Percentiles rank a stretch among this genome's conserved stretches.
Evolutionary conservation across 2,113 vertebrate species (phyloP).

Genomic region (Bujurquina vittata): DNA sequence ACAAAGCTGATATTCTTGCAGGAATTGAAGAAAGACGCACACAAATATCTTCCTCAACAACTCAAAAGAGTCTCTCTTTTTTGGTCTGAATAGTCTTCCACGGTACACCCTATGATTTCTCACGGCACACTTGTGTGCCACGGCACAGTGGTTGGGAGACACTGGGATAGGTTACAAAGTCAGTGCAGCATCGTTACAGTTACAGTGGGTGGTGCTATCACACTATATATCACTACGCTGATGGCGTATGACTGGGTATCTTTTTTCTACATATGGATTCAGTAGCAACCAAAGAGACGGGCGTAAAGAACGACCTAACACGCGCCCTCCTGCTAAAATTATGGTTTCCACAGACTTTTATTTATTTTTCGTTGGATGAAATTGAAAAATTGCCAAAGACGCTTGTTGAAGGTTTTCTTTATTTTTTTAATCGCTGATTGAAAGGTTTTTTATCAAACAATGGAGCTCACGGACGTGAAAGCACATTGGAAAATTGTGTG

Average conservation of each 20-base stretch:
- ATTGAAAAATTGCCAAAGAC: rapidly evolving
- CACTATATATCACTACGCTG: conserved; percentile 14
- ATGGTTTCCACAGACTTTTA: neutral
- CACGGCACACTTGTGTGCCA: too few species aligned
- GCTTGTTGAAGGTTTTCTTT: neutral
- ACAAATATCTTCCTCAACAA: too few species aligned
- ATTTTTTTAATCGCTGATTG: neutral
- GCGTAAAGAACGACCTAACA: neutral
- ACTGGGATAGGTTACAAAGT: rapidly evolving
- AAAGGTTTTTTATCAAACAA: conserved; percentile 11
- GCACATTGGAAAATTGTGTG: conserved; percentile 34
- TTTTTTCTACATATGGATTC: conserved; percentile 5
- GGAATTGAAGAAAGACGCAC: too few species aligned
- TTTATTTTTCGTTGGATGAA: neutral
- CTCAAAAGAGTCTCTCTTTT: too few species aligned
- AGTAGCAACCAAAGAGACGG: neutral
- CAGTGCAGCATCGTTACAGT: neutral
- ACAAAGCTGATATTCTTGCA: too few species aligned
- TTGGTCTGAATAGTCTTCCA: too few species aligned
- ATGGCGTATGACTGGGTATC: neutral
- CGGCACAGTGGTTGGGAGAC: too few species aligned
- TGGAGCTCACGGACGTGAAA: conserved; percentile 38
- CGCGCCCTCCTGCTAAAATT: neutral
- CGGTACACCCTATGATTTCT: too few species aligned
- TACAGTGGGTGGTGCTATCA: conserved; percentile 65